Percentiles rank a stretch among this genome's conserved stretches.
phyloP scores from a whole-genome alignment of 2,113 vertebrate genomes.

The Cynocephalus volans region DNA sequence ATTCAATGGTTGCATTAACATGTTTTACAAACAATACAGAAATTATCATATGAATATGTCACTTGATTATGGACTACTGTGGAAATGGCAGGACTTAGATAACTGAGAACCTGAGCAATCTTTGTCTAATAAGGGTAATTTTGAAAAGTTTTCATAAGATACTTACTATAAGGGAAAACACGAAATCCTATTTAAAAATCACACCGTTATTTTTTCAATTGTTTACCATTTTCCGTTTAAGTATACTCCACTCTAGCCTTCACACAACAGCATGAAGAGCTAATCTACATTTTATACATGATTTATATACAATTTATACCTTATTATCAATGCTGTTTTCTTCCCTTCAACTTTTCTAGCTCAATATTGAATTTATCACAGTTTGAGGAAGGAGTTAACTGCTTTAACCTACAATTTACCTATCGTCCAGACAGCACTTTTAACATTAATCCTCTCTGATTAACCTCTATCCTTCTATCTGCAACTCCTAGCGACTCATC shows the following conservation, averaged over 20 bases:
- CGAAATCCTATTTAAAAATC: not conserved
- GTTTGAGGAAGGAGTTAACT: not conserved
- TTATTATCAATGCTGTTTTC: not conserved
- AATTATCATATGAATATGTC: not conserved
- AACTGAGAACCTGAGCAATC: not conserved
- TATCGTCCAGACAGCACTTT: not conserved
- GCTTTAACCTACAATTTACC: not conserved
- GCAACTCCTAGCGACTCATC: not conserved
- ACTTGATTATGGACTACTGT: not conserved
- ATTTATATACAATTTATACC: too few relatives aligned
- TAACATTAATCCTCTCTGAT: not conserved
- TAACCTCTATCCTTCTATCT: not conserved
- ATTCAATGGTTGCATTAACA: not conserved
- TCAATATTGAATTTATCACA: not conserved
- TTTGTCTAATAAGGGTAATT: not conserved
- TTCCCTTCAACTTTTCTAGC: not conserved
- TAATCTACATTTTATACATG: too few relatives aligned
- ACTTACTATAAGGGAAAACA: not conserved
- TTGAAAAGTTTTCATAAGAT: not conserved
- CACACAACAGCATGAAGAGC: not conserved
- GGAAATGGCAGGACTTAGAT: not conserved
- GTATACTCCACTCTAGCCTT: not conserved
- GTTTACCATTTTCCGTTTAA: not conserved
- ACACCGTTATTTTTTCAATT: not conserved
- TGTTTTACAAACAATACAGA: not conserved